phyloP scores from a whole-genome alignment of 2,797 vertebrate genomes.

The Pangasius krempfi region DNA sequence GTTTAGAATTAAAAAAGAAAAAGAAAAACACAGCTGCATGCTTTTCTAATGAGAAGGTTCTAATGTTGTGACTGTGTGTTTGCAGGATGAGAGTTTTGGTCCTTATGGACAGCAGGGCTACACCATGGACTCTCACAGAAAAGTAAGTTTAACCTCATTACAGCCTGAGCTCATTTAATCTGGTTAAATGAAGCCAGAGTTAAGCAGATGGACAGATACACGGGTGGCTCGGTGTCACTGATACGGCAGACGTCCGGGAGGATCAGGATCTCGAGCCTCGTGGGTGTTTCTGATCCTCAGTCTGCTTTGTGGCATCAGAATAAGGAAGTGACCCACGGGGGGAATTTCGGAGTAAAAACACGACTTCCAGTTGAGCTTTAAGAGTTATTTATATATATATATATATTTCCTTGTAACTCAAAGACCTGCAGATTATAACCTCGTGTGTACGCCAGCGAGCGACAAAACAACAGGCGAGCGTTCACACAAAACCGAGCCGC shows the following conservation, averaged over 20 bases:
- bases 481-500: background rate
- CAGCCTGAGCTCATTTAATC: background rate
- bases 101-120: conserved; percentile 84
- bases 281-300: background rate
- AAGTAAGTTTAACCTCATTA: conserved; percentile 72
- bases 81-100: conserved; percentile 85
- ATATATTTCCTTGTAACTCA: background rate
- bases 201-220: background rate
- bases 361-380: background rate
- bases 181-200: background rate
- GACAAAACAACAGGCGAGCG: background rate
- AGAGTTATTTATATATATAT: background rate
- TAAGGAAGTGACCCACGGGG: conserved; percentile 11
- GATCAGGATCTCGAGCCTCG: background rate
- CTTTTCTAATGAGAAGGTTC: background rate
- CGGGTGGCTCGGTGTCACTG: background rate
- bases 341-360: background rate
- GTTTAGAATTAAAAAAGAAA: background rate
- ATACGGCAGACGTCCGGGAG: background rate
- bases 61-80: conserved; percentile 52
- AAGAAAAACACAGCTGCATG: background rate
- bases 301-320: background rate
- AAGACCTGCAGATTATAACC: background rate
- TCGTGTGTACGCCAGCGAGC: background rate
- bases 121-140: conserved; percentile 84